Conservation (phyloP, 1,140 invertebrate species). For the Drosophila ogumai region DNA sequence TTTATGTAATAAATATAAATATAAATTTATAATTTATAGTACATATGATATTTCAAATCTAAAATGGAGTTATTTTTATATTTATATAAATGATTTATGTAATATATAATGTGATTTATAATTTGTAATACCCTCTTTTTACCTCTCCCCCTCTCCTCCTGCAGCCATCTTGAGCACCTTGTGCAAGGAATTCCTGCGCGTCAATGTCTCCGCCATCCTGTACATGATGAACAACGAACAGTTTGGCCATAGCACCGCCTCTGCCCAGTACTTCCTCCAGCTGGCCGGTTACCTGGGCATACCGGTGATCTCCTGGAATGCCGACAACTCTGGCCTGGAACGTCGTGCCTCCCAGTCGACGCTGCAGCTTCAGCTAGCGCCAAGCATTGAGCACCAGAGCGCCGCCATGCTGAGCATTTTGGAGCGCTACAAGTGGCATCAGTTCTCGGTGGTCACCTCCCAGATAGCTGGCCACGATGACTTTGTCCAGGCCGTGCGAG, state of each 20-base stretch:
- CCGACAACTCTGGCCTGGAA: slow-evolving; percentile 95
- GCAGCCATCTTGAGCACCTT: slow-evolving; percentile 93
- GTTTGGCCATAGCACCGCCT: slow-evolving; percentile 94
- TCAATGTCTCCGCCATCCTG: slow-evolving; percentile 95
- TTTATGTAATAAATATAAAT: too few species aligned
- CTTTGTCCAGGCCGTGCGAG: slow-evolving; percentile 96
- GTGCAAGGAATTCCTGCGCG: slow-evolving; percentile 94
- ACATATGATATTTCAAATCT: too few species aligned
- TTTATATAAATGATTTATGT: too few species aligned
- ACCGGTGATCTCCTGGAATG: slow-evolving; percentile 97
- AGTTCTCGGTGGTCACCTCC: slow-evolving; percentile 96
- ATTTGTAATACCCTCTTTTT: too few species aligned
- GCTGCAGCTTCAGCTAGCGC: slow-evolving; percentile 95
- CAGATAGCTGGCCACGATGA: slow-evolving; percentile 97
- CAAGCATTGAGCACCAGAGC: slow-evolving; percentile 96
- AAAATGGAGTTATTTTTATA: too few species aligned
- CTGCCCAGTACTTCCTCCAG: slow-evolving; percentile 96
- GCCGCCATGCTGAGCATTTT: slow-evolving; percentile 97
- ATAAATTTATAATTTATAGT: too few species aligned
- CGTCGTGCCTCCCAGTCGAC: slow-evolving; percentile 93
- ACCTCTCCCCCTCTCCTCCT: slow-evolving; percentile 67
- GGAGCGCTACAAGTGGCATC: slow-evolving; percentile 97
- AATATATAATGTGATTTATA: too few species aligned
- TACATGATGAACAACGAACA: slow-evolving; percentile 97
- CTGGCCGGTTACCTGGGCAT: slow-evolving; percentile 93